Evolutionary conservation across 2,888 invertebrate species (phyloP), one percentile per base, ranked within the genome.

Genomic region (Drosophila infuscata): DNA sequence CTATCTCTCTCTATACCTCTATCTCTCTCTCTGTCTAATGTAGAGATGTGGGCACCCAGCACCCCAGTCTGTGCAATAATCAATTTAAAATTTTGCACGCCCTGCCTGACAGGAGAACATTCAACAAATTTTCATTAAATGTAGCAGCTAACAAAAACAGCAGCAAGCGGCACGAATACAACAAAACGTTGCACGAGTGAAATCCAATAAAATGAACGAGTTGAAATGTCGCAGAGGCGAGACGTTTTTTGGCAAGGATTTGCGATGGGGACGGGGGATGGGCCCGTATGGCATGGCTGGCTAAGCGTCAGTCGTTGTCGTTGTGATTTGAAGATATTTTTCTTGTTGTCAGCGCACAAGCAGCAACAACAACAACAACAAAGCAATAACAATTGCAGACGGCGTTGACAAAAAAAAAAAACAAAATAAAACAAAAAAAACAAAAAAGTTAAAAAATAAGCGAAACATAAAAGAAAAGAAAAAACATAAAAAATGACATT

Each of bases 31-130:
- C 12, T 33, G 7, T 17, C 17, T 1, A 7, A 15, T 25, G 25
- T 25, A 11, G 17, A 8, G 41, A 2, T 30, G 29, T 15, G 32
- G 9, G 43, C 43, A 29, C n/a, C 15, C 35, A 43, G 41, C 43
- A 43, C 33, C 60, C 71, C 20, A 25, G 70, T 72, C 64, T 57
- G 56, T 30, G 38, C 63, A 72, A 81, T 83, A 83, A 84, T 84
- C 83, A 83, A 83, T 83, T 83, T 83, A 84, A 84, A 82, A 83
- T 83, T 84, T 84, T 82, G 70, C 82, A 83, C 80, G 82, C 80
- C 78, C 52, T 41, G 77, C 49, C 71, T 76, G 75, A 74, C 74
- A 76, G 72, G 30, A 65, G 74, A 66, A 79, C 70, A 79, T 79
- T 79, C 78, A 78, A 79, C 79, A 79, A 79, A 79, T 79, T 79